Conservation (phyloP, 2,113 vertebrate genomes). For the Limanda limanda region DNA sequence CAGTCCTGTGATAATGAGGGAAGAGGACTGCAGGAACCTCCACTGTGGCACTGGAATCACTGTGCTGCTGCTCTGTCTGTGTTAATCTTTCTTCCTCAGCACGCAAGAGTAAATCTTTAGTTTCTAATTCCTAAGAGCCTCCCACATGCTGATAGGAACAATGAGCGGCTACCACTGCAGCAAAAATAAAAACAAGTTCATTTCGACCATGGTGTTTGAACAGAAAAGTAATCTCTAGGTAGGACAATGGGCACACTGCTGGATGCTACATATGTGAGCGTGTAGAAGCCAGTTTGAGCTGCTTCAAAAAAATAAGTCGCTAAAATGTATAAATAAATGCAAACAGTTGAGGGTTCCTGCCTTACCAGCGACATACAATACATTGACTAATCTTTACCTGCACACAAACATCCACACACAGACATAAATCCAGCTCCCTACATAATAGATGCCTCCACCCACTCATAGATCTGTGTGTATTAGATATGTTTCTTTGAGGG, state of each 20-base stretch:
- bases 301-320: constrained; percentile 2
- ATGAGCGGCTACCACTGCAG: not conserved
- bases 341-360: constrained; percentile 4
- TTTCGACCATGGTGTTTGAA: not conserved
- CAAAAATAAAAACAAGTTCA: not conserved
- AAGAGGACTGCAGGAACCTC: not conserved
- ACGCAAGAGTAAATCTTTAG: not conserved
- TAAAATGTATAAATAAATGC: constrained; percentile 36
- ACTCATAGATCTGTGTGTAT: constrained; percentile 17
- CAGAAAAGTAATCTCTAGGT: not conserved
- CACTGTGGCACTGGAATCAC: no score
- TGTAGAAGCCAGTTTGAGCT: not conserved
- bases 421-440: constrained; percentile 5
- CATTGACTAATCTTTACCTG: constrained; percentile 2
- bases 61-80: not conserved
- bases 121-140: not conserved
- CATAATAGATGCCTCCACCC: constrained; percentile 24
- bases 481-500: constrained; percentile 2
- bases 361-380: not conserved
- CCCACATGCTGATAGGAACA: not conserved
- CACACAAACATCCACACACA: not conserved
- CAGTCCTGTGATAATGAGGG: constrained; percentile 11
- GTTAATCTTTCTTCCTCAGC: not conserved
- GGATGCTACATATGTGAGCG: not conserved
- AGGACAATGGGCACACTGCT: not conserved